Percentiles rank a stretch among this genome's conserved stretches.
Conservation (phyloP, 1,140 invertebrate genomes). For the Drosophila arizonae region DNA sequence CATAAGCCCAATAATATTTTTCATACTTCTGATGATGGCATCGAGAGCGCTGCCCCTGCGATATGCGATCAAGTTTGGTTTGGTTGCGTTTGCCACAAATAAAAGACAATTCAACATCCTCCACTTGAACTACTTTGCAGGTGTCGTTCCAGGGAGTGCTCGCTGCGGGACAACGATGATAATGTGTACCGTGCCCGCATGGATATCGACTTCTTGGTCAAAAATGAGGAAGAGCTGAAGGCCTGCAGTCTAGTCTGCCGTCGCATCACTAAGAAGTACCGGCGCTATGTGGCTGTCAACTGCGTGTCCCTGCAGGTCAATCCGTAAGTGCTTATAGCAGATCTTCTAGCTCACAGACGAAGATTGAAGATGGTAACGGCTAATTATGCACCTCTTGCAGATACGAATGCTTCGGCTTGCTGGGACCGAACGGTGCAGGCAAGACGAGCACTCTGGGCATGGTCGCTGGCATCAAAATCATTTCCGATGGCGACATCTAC, state of each 20-base stretch:
- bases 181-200: slow-evolving; percentile 3
- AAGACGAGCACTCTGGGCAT: slow-evolving; percentile 94
- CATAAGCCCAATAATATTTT: slow-evolving; percentile 6
- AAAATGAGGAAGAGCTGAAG: neutral
- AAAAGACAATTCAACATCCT: neutral
- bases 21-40: slow-evolving; percentile 14
- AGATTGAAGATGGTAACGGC: too few species aligned
- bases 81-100: neutral
- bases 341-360: too few species aligned
- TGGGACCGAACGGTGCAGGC: slow-evolving; percentile 92
- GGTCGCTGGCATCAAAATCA: slow-evolving; percentile 86
- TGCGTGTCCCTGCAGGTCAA: slow-evolving; percentile 36
- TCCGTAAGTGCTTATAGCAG: slow-evolving; percentile 32
- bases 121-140: neutral
- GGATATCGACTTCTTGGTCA: neutral
- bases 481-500: slow-evolving; percentile 43
- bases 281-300: neutral
- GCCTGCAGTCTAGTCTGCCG: slow-evolving; percentile 23
- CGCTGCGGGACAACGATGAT: neutral
- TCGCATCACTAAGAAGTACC: slow-evolving; percentile 8
- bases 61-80: slow-evolving; percentile 31
- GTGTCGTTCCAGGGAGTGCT: neutral
- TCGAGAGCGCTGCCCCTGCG: neutral
- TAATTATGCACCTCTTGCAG: slow-evolving; percentile 8
- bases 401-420: slow-evolving; percentile 91